Evolutionary conservation across 2,797 vertebrate species (phyloP), one percentile per base, ranked within the genome.

Genomic region (Anabacerthia variegaticeps): DNA sequence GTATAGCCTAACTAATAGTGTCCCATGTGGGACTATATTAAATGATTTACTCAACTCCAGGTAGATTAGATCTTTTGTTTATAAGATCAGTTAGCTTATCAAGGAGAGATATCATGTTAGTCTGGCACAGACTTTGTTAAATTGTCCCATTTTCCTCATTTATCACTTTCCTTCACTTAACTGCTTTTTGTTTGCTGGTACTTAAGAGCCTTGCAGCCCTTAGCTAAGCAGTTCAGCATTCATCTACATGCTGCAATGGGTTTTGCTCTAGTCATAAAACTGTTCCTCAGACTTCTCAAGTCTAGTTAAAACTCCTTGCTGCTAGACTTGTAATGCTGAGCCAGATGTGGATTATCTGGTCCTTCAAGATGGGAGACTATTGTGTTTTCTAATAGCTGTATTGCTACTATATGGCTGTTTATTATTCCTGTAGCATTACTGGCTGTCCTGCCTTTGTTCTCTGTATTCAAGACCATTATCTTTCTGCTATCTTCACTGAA

Each of bases 1-100:
- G 82, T 93, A 74, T 85, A 81, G 55, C 71, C 48, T 86, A 73
- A 84, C 85, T 92, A 95, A 94, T 95, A 66, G 41, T 7, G 27
- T 94, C 86, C 85, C 88, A n/a, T 55, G 71, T 87, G 93, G 77
- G 83, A 82, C 41, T 84, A 36, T 37, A 82, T 90, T 90, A 84
- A 95, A 81, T 28, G 51, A 67, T 95, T 94, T 90, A 59, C 62
- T 90, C 82, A 95, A 75, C 26, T 56, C 48, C 44, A 93, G 80
- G 74, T 94, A 90, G 94, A 93, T 94, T 87, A 94, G 51, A 92
- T 86, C 80, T 73, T 94, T 77, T 94, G 62, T 86, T 71, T 93
- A 59, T 59, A 73, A 88, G 43, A 92, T 92, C 76, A 80, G 51
- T 78, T 90, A 84, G 14, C 63, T 88, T 93, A 92, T 82, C 77